phyloP scores from a whole-genome alignment of 2,113 vertebrate species.

The Tupaia chinensis region DNA sequence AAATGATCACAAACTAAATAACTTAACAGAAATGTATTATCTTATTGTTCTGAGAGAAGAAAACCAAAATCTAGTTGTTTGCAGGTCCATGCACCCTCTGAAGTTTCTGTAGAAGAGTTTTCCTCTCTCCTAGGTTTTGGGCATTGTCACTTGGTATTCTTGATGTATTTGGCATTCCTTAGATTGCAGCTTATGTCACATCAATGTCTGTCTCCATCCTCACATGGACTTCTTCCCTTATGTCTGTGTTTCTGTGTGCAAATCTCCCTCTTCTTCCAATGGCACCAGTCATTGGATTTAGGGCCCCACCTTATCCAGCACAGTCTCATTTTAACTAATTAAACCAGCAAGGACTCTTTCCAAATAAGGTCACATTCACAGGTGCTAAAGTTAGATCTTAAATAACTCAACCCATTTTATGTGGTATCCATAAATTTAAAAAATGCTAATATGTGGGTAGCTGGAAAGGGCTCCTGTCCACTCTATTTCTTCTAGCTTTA shows the following conservation, averaged over 20 bases:
- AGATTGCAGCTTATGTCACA: not conserved
- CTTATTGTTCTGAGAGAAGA: not conserved
- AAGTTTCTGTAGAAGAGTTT: not conserved
- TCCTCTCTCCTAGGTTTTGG: not conserved
- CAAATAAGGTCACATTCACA: not conserved
- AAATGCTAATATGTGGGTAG: not conserved
- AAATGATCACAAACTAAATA: not conserved
- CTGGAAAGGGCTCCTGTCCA: not conserved
- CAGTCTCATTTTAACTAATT: not conserved
- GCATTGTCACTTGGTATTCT: not conserved
- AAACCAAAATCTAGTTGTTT: not conserved
- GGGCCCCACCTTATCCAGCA: not conserved
- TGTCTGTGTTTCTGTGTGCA: not conserved
- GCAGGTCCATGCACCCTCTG: not conserved
- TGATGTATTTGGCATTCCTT: not conserved
- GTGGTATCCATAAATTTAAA: not conserved
- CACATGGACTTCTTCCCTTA: no score
- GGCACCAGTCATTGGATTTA: not conserved
- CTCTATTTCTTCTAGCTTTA: not conserved
- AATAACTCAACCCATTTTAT: not conserved
- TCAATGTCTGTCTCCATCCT: not conserved
- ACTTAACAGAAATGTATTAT: constrained; percentile 28
- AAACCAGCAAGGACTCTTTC: not conserved
- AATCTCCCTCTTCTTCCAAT: not conserved
- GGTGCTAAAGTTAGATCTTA: not conserved